phyloP scores from a whole-genome alignment of 2,888 invertebrate species.

The Archips crataeganus region DNA sequence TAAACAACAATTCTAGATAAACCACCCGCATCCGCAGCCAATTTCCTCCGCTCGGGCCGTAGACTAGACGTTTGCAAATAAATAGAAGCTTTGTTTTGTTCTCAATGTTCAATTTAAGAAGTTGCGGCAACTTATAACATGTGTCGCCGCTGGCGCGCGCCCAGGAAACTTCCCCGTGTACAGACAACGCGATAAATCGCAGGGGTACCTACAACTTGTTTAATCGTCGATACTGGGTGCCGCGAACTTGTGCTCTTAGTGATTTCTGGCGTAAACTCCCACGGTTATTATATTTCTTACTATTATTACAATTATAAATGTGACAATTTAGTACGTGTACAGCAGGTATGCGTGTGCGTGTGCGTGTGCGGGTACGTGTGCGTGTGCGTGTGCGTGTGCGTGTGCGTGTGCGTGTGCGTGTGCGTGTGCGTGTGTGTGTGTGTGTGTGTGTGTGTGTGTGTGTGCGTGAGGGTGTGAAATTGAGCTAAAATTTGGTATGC shows the following conservation, averaged over 20 bases:
- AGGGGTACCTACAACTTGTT: slow-evolving; percentile 30
- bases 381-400: too few relatives aligned
- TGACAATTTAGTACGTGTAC: too few relatives aligned
- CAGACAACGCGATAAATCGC: slow-evolving; percentile 56
- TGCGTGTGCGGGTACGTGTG: too few relatives aligned
- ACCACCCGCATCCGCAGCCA: slow-evolving; percentile 17
- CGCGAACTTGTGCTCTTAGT: slow-evolving; percentile 3
- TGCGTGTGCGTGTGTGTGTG: too few relatives aligned
- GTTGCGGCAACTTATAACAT: slow-evolving; percentile 43
- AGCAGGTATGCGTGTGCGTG: too few relatives aligned
- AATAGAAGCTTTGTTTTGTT: slow-evolving; percentile 34
- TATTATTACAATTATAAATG: too few relatives aligned
- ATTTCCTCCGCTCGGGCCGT: slow-evolving; percentile 11
- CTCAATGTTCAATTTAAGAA: slow-evolving; percentile 46
- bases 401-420: too few relatives aligned
- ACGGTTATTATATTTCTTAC: not conserved
- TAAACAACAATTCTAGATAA: slow-evolving; percentile 8
- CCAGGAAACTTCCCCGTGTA: slow-evolving; percentile 44
- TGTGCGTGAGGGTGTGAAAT: too few relatives aligned
- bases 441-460: too few relatives aligned
- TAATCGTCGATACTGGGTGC: slow-evolving; percentile 33
- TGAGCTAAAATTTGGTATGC: too few relatives aligned
- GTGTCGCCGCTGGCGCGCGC: slow-evolving; percentile 44
- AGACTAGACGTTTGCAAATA: slow-evolving; percentile 23
- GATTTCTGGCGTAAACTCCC: slow-evolving; percentile 7